A percentile compares a stretch with the other conserved stretches of the same genome.
phyloP scores from a whole-genome alignment of 1,140 invertebrate genomes.

The Brachionus asplanchnoidis region DNA sequence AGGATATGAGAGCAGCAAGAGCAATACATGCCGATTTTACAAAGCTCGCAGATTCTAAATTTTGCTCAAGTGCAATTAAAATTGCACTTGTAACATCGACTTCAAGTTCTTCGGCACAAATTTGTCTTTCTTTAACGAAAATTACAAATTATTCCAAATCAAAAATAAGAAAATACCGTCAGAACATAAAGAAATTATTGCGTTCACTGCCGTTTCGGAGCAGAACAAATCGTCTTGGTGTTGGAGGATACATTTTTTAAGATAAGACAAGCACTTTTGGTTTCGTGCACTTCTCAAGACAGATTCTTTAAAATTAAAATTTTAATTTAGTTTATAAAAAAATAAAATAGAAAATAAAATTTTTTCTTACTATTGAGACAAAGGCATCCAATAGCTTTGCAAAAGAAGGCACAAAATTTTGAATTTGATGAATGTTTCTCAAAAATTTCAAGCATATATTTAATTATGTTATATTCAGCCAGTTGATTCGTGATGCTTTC shows the following conservation, averaged over 20 bases:
- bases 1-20: neutral
- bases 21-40: conserved; percentile 31
- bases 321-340: neutral
- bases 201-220: neutral
- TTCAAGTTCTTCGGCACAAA: conserved; percentile 6
- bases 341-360: neutral
- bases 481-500: neutral
- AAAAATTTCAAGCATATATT: neutral
- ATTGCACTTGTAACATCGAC: conserved; percentile 11
- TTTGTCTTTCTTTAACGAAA: neutral
- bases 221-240: neutral
- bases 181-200: neutral
- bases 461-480: neutral
- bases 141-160: neutral
- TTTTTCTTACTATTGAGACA: neutral
- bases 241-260: neutral
- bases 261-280: neutral
- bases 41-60: neutral
- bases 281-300: neutral
- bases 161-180: neutral
- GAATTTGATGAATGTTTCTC: neutral
- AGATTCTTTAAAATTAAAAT: neutral
- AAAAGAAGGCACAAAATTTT: neutral
- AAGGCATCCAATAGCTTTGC: neutral
- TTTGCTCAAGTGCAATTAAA: neutral